Conservation (phyloP, 2,113 vertebrate species). For the Connochaetes taurinus region DNA sequence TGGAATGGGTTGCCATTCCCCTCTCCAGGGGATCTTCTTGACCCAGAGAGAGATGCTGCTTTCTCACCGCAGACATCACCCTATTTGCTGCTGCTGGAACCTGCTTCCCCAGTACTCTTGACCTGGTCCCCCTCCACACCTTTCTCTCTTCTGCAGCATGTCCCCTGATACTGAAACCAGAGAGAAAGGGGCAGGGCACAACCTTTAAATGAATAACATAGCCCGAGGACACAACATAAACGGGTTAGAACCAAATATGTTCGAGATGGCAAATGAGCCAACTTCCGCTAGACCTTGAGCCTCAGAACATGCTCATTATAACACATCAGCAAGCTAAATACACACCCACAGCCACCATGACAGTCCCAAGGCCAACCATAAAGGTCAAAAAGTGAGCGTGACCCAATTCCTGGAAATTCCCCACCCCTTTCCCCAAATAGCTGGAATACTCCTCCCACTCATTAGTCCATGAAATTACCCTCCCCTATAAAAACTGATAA, state of each 20-base stretch:
- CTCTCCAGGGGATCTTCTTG: not conserved
- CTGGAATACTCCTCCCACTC: not conserved
- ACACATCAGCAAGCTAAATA: not conserved
- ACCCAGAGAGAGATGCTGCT: not conserved
- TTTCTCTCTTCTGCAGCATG: not conserved
- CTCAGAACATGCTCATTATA: not conserved
- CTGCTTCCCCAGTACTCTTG: not conserved
- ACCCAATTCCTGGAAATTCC: not conserved
- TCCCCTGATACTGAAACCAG: not conserved
- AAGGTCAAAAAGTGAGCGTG: not conserved
- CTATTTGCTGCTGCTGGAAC: rapidly evolving
- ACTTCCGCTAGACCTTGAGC: not conserved
- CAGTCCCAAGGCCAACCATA: not conserved
- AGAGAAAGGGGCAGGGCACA: not conserved
- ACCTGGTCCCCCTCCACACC: rapidly evolving
- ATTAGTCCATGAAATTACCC: not conserved
- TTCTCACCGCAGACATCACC: not conserved
- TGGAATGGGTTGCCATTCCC: not conserved
- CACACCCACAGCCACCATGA: not conserved
- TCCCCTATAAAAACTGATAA: not conserved
- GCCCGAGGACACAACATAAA: not conserved
- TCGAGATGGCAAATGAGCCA: not conserved
- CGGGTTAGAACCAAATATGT: not conserved
- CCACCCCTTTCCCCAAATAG: not conserved
- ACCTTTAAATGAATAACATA: not conserved